Conservation (phyloP, 2,113 vertebrate species). For the Podocnemis expansa region DNA sequence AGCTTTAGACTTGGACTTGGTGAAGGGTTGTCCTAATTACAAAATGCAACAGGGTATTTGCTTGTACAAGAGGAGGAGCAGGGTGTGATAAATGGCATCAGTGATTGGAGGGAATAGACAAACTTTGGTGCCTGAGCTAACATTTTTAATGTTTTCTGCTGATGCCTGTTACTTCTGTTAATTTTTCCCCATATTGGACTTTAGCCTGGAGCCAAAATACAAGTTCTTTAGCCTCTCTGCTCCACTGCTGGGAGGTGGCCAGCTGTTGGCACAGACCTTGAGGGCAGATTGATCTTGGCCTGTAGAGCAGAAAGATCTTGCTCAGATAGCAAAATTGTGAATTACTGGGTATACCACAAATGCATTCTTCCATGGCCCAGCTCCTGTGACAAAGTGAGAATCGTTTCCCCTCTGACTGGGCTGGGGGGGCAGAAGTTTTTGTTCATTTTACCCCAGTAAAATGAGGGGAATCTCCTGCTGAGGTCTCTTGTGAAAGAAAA, state of each 20-base stretch:
- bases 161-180: background rate
- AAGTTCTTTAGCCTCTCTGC: background rate
- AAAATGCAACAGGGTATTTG: background rate
- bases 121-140: background rate
- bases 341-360: background rate
- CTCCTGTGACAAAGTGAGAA: background rate
- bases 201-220: background rate
- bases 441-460: background rate
- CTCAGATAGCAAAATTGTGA: background rate
- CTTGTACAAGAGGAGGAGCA: background rate
- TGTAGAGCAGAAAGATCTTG: background rate
- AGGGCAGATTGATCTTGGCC: background rate
- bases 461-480: background rate
- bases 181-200: slow-evolving; percentile 6
- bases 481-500: background rate
- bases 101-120: background rate
- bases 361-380: too few relatives aligned
- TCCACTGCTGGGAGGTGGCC: background rate
- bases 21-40: background rate
- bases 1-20: background rate
- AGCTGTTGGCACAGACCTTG: background rate
- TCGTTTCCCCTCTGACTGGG: background rate
- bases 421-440: too few relatives aligned
- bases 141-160: background rate
- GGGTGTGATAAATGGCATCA: too few relatives aligned